Conservation (phyloP, 2,888 invertebrate genomes). For the Ornithoptera alexandrae region DNA sequence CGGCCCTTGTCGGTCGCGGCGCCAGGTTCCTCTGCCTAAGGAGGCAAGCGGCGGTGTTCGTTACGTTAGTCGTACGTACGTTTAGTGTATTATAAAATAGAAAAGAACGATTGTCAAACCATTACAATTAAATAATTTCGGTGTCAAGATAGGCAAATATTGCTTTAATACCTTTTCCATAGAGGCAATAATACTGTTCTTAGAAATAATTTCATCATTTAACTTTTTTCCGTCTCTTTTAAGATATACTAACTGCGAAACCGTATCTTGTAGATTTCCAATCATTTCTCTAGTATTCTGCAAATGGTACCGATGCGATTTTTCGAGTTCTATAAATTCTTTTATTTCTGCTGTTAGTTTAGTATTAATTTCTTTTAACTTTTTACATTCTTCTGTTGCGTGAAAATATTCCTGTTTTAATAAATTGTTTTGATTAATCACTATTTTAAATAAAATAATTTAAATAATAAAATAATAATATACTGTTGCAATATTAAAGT, state of each 20-base stretch:
- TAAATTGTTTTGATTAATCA: slow-evolving; percentile 9
- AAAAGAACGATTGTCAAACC: too few relatives aligned
- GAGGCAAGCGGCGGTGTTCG: too few relatives aligned
- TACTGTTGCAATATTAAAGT: neutral
- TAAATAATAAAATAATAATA: neutral
- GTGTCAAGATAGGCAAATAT: too few relatives aligned
- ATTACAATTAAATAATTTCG: too few relatives aligned
- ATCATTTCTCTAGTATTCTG: slow-evolving; percentile 70
- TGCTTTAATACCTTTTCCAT: slow-evolving; percentile 51
- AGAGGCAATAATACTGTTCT: slow-evolving; percentile 48
- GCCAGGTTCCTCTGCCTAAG: too few relatives aligned
- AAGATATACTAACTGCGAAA: slow-evolving; percentile 66
- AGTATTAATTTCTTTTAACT: slow-evolving; percentile 53
- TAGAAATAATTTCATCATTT: slow-evolving; percentile 56
- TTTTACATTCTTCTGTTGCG: slow-evolving; percentile 60
- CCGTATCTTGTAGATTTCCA: slow-evolving; percentile 67
- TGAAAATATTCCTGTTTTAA: slow-evolving; percentile 52
- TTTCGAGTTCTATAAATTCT: slow-evolving; percentile 64
- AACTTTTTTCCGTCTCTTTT: slow-evolving; percentile 66
- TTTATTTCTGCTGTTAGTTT: slow-evolving; percentile 62
- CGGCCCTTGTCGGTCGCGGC: too few relatives aligned
- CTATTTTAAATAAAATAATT: neutral
- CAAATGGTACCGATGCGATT: slow-evolving; percentile 69
- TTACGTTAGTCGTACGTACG: too few relatives aligned
- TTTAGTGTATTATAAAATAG: too few relatives aligned